Conservation (phyloP, 2,113 vertebrate genomes). For the Microcebus ravelobensis region DNA sequence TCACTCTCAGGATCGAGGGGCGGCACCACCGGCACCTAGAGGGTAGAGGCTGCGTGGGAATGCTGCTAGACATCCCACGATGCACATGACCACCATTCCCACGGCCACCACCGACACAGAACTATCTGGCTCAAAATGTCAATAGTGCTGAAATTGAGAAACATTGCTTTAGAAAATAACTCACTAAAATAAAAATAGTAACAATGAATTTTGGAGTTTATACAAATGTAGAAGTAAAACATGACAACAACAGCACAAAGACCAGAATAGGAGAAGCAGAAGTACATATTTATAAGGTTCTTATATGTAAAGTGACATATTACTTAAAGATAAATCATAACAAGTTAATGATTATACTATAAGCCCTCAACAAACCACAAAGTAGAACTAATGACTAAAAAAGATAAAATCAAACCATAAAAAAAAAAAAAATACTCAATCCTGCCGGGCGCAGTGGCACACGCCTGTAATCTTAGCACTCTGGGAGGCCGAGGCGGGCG, state of each 20-base stretch:
- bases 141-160: background rate
- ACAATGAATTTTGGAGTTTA: background rate
- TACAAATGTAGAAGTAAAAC: background rate
- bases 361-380: background rate
- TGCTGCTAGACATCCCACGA: background rate
- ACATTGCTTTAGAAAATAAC: background rate
- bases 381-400: background rate
- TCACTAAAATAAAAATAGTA: background rate
- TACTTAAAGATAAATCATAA: background rate
- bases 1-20: too few species aligned
- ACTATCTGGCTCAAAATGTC: background rate
- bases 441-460: too few species aligned
- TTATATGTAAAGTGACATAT: background rate
- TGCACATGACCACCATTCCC: accelerated
- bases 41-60: background rate
- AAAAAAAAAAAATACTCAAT: background rate
- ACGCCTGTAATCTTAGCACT: too few species aligned
- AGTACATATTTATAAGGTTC: background rate
- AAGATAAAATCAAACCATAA: background rate
- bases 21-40: accelerated
- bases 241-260: background rate
- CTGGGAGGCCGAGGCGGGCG: too few species aligned
- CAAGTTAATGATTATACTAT: background rate
- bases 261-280: background rate
- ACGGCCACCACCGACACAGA: background rate